Base-by-base conservation (phyloP, 2,888 invertebrate species). In the Conus canariensis region DNA sequence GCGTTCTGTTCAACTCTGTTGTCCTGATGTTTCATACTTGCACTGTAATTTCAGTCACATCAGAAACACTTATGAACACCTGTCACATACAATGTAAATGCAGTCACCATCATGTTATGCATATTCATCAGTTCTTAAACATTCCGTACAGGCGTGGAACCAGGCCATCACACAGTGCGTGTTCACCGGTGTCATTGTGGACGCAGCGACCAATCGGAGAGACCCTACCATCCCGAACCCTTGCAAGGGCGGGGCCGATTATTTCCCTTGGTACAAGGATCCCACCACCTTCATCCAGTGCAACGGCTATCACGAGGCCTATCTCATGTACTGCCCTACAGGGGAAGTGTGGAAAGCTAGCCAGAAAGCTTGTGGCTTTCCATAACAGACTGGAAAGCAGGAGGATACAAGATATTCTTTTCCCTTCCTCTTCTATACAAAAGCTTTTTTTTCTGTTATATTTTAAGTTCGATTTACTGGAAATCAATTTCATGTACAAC, bases 231-330 rank as follows among this genome's bases (percentile, higher is more conserved):
- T 91, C n/a, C 90, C 88, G 64, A 91, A 91, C 89, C 91, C 91
- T 22, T 91, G 91, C 60, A 67, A 30, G 12, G 90, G 90, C 8
- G 82, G 82, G 19, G 70, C 80, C 22, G 87, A n/a, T 30, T 89
- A 80, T 77, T 91, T 88, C 85, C 80, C 91, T 12, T 85, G 82
- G 58, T 77, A 83, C 8, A 85, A 30, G 5, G 92, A 93, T 88
- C 85, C 88, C n/a, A 74, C 88, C 10, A 74, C 88, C n/a, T 94
- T 93, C 90, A 91, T 94, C 80, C 90, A 92, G 83, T 94, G 94
- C 88, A 92, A 91, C 86, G 88, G 90, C 30, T 92, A 91, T 86
- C 94, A 94, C 67, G 90, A 92, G 30, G 93, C 93, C 12, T 89
- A 83, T 16, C 67, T 91, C 30, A 56, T 87, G 91, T 91, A 90